Conservation (phyloP, 2,113 vertebrate species). For the Phylloscopus trochilus region DNA sequence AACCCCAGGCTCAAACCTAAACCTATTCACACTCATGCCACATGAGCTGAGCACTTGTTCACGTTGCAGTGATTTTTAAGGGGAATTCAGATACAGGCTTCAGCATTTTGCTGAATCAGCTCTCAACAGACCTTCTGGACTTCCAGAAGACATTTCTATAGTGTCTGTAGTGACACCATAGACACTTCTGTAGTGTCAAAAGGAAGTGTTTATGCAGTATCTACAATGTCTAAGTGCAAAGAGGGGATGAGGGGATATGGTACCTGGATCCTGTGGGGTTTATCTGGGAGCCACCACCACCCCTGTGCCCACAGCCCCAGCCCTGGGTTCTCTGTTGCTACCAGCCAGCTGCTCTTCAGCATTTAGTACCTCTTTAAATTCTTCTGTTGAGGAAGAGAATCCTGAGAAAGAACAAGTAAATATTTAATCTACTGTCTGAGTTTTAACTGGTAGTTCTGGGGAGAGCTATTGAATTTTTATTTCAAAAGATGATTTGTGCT, state of each 20-base stretch:
- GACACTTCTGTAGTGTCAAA: background rate
- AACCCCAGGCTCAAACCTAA: fast-evolving
- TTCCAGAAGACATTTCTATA: background rate
- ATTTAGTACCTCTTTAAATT: background rate
- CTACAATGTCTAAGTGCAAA: background rate
- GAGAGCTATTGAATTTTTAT: constrained; percentile 38
- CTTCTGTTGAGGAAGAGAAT: background rate
- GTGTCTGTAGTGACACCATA: too few species aligned
- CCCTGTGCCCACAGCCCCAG: fast-evolving
- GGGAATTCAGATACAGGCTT: background rate
- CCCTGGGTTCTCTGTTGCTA: background rate
- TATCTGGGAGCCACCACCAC: background rate
- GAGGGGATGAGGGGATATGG: fast-evolving
- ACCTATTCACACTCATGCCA: background rate
- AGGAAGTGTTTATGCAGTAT: background rate
- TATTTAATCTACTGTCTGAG: constrained; percentile 46
- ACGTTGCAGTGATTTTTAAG: background rate
- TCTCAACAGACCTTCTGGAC: background rate
- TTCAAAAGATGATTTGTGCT: background rate
- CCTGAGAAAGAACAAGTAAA: constrained; percentile 33
- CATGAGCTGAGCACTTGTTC: background rate
- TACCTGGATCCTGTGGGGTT: fast-evolving
- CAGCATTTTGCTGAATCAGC: background rate
- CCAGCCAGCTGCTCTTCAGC: background rate
- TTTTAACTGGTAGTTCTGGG: constrained; percentile 1